Conservation (phyloP, 53 echinoderm and acorn worm species). For the Echinarachnius parma region DNA sequence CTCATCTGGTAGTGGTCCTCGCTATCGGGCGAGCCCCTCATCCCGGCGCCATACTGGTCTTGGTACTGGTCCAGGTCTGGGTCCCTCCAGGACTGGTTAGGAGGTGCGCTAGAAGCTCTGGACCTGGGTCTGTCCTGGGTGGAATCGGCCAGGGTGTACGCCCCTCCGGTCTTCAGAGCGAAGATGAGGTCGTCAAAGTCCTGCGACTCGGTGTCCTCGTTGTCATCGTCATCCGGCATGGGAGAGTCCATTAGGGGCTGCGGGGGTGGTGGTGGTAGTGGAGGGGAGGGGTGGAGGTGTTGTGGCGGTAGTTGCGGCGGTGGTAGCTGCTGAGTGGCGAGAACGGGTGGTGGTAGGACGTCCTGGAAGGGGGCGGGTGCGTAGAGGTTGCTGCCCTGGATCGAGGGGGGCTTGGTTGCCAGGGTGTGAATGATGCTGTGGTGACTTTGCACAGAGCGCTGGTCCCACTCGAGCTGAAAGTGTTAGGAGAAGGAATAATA, state of each 20-base stretch:
- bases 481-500: background rate
- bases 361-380: constrained; percentile 79
- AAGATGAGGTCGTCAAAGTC: constrained; percentile 98
- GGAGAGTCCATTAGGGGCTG: background rate
- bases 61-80: constrained; percentile 29
- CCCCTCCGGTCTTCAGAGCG: constrained; percentile 94
- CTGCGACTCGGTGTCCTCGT: constrained; percentile 94
- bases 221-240: constrained; percentile 65
- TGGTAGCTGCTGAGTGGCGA: constrained; percentile 16
- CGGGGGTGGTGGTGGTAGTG: constrained; percentile 23
- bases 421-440: constrained; percentile 67
- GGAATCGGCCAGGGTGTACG: constrained; percentile 59
- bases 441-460: constrained; percentile 75
- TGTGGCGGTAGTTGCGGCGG: background rate
- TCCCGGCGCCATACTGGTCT: constrained; percentile 9
- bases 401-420: constrained; percentile 49
- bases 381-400: constrained; percentile 71
- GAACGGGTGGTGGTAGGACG: constrained; percentile 14
- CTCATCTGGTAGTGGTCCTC: constrained; percentile 89
- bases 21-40: constrained; percentile 58
- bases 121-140: constrained; percentile 49
- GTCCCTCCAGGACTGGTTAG: constrained; percentile 57
- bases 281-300: background rate
- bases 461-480: constrained; percentile 70
- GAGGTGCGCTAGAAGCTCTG: constrained; percentile 24